These are phyloP conservation scores for Callipepla californica DNA, from an alignment of 2,113 vertebrate species.

Conservation along the genomic window DNA sequence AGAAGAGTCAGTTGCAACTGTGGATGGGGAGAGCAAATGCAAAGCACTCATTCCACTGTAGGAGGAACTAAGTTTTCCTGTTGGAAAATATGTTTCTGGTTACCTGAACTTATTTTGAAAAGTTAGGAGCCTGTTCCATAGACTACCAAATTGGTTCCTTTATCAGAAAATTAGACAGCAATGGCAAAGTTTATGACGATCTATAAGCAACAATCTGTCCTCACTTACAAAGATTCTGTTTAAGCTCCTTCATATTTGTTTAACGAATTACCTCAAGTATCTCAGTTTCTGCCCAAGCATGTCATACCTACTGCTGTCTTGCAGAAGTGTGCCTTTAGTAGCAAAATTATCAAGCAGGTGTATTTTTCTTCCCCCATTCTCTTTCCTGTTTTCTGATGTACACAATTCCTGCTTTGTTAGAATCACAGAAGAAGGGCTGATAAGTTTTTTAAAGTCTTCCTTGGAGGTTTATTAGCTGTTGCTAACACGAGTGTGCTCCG, in stretches of 20 bases:
- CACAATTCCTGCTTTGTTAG: not conserved
- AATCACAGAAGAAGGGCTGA: not conserved
- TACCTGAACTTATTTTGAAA: not conserved
- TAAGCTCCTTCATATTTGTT: not conserved
- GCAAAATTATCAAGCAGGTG: not conserved
- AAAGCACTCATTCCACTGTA: not conserved
- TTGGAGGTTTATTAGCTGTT: not conserved
- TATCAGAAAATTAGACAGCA: not conserved
- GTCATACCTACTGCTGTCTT: not conserved
- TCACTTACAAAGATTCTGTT: not conserved
- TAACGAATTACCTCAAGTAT: not conserved
- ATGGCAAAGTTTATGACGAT: not conserved
- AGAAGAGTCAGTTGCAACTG: not conserved
- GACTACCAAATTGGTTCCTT: not conserved
- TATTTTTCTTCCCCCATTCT: not conserved
- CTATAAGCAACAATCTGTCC: not conserved
- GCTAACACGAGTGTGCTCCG: not conserved
- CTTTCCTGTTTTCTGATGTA: not conserved
- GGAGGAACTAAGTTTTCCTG: not conserved
- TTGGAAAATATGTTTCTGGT: not conserved
- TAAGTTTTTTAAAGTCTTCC: not conserved
- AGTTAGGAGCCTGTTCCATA: not conserved
- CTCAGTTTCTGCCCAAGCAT: not conserved
- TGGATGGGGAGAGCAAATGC: accelerated
- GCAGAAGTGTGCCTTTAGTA: not conserved